These are phyloP conservation scores for Gouania willdenowi DNA, from an alignment of 2,797 vertebrate species.

Conservation along the genomic window DNA sequence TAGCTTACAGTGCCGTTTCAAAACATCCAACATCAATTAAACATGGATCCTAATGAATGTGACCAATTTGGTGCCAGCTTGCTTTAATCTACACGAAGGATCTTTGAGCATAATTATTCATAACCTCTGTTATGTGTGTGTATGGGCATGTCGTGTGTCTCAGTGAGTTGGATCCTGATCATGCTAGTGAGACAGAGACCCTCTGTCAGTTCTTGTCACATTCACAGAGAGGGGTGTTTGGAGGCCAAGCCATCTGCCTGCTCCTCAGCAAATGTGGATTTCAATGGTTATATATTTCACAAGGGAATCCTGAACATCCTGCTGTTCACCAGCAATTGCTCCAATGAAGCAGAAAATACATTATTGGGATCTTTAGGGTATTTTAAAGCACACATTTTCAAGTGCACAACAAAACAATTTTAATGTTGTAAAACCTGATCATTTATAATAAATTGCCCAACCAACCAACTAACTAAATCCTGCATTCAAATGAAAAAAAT, in stretches of 20 bases:
- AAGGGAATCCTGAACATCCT: no score
- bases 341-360: no score
- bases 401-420: no score
- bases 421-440: no score
- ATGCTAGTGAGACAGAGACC: constrained; percentile 12
- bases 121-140: constrained; percentile 43
- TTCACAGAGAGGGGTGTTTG: constrained; percentile 19
- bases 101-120: constrained; percentile 63
- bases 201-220: constrained; percentile 9
- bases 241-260: constrained; percentile 35
- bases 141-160: constrained; percentile 20
- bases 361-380: no score
- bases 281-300: no score
- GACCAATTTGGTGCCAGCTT: constrained; percentile 47
- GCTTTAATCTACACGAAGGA: constrained; percentile 67
- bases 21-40: constrained; percentile 68
- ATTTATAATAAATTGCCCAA: no score
- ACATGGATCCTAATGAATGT: constrained; percentile 65
- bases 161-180: constrained; percentile 9
- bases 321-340: no score
- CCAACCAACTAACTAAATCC: no score
- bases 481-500: no score
- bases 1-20: constrained; percentile 36
- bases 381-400: no score
- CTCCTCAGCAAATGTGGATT: constrained; percentile 19